Evolutionary conservation across 2,888 invertebrate species (phyloP).

Genomic region (Branchellion lobata): DNA sequence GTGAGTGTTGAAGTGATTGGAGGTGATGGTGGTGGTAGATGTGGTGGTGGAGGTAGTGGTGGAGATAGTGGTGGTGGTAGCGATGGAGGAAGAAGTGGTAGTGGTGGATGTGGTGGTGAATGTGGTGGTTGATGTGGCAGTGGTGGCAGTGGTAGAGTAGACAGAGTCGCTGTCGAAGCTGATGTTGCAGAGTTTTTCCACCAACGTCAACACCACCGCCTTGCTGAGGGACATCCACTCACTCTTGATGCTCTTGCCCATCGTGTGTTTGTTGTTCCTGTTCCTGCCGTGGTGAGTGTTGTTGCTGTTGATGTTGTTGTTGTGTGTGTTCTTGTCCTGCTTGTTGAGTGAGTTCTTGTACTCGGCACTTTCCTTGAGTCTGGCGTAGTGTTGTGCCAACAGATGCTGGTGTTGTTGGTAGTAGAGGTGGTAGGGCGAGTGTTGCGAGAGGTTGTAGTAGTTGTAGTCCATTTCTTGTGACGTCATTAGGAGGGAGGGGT

Average conservation of each 20-base stretch:
- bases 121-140: background rate
- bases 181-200: slow-evolving; percentile 45
- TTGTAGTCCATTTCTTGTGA: background rate
- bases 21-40: background rate
- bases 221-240: slow-evolving; percentile 48
- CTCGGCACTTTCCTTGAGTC: background rate
- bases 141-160: background rate
- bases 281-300: background rate
- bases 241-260: background rate
- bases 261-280: slow-evolving; percentile 11
- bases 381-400: background rate
- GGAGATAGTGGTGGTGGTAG: background rate
- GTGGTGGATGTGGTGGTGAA: background rate
- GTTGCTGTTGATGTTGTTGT: background rate
- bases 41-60: background rate
- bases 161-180: slow-evolving; percentile 44
- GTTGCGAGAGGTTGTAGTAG: slow-evolving; percentile 3
- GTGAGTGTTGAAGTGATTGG: too few species aligned
- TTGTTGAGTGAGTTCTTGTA: background rate
- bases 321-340: background rate
- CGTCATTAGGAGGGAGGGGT: background rate
- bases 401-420: slow-evolving; percentile 25
- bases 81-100: background rate
- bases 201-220: slow-evolving; percentile 43
- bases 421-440: background rate